These are phyloP conservation scores for Pissodes strobi DNA, from an alignment of 1,140 invertebrate genomes.

Conservation along the genomic window DNA sequence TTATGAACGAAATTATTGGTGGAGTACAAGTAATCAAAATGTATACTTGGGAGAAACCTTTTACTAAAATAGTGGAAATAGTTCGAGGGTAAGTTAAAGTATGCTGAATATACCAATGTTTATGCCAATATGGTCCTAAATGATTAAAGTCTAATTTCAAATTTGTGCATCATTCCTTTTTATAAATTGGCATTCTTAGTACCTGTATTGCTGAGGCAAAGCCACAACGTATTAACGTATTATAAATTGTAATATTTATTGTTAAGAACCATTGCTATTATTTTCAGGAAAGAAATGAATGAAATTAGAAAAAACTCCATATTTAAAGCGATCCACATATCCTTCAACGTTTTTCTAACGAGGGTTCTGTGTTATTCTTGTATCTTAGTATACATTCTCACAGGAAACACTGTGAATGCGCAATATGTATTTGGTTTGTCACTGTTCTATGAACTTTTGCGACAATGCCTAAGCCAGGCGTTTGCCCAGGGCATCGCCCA, in stretches of 20 bases:
- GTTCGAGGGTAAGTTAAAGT: slow-evolving; percentile 65
- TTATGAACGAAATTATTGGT: slow-evolving; percentile 80
- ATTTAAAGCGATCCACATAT: slow-evolving; percentile 73
- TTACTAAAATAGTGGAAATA: slow-evolving; percentile 68
- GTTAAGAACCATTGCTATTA: too few relatives aligned
- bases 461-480: slow-evolving; percentile 73
- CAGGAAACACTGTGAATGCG: slow-evolving; percentile 69
- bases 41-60: slow-evolving; percentile 87
- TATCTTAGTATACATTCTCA: slow-evolving; percentile 74
- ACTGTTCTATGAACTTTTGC: slow-evolving; percentile 73
- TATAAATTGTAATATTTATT: too few relatives aligned
- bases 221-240: too few relatives aligned
- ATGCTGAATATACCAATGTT: slow-evolving; percentile 23
- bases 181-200: too few relatives aligned
- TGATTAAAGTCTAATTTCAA: too few relatives aligned
- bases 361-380: slow-evolving; percentile 78
- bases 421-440: slow-evolving; percentile 76
- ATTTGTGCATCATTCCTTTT: too few relatives aligned
- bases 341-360: slow-evolving; percentile 72
- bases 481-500: slow-evolving; percentile 68
- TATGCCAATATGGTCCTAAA: too few relatives aligned
- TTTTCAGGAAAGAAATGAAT: slow-evolving; percentile 50
- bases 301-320: slow-evolving; percentile 54
- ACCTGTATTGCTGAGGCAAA: too few relatives aligned
- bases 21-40: slow-evolving; percentile 83